Base-by-base conservation (phyloP, 92 coral and sea anemone species). In the Heliopora coerulea region DNA sequence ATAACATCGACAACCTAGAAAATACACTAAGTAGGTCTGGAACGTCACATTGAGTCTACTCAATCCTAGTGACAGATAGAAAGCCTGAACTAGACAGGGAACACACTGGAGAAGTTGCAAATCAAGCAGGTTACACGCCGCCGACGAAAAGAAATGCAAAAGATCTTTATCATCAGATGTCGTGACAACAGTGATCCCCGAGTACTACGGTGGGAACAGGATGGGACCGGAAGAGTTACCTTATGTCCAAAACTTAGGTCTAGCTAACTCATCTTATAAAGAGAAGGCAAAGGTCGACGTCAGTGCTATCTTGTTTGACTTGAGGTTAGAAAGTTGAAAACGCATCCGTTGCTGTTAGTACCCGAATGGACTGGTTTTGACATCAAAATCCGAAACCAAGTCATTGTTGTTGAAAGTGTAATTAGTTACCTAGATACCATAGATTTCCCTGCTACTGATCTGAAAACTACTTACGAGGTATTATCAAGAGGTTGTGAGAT, bases 281-380 rank as follows among this genome's bases (percentile, higher is more conserved):
- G 81, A 81, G 13, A 81, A 73, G 33, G 78, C 86, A 24, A 81
- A 57, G 54, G 61, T 54, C 62, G 59, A 49, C 42, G 52, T 28
- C 32, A 79, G 84, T 80, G 68, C 40, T 78, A 82, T 59, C 95
- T 82, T 24, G 86, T 82, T 48, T 85, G 95, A 86, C n/a, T 82
- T 40, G 87, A 88, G 52, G 70, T 88, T 10, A 81, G 92, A 67
- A 88, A 85, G 68, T 82, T 88, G 41, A 41, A 68, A 48, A 85
- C 84, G 1, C 87, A 88, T 67, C 87, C 93, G 21, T 62, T 88
- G 64, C 72, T 88, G 68, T 78, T 88, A 33, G 88, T 88, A 41
- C 92, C 89, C 56, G 87, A 87, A 20, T 88, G 89, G 89, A 88
- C 95, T 21, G 93, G 87, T 31, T 88, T 88, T 58, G 68, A 81